A percentile compares a stretch with the other conserved stretches of the same genome.
phyloP scores from a whole-genome alignment of 2,797 vertebrate species.

The Anomalospiza imberbis region DNA sequence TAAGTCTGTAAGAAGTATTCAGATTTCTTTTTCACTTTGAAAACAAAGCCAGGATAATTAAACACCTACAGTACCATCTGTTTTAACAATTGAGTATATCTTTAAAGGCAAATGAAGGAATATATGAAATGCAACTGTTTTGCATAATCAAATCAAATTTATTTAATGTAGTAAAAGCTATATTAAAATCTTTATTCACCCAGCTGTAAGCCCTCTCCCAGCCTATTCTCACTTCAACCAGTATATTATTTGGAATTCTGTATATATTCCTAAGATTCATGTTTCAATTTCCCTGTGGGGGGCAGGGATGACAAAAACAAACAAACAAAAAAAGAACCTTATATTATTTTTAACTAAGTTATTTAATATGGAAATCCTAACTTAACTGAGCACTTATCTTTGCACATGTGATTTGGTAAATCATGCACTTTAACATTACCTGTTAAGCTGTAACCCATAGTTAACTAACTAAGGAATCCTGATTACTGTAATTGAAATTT shows the following conservation, averaged over 20 bases:
- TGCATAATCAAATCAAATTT: background rate
- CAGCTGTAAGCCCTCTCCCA: background rate
- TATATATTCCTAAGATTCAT: background rate
- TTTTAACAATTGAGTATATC: background rate
- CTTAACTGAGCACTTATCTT: background rate
- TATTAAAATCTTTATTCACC: background rate
- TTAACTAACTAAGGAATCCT: constrained; percentile 18
- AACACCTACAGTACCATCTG: background rate
- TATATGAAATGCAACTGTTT: background rate
- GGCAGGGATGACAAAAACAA: background rate
- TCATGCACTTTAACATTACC: background rate
- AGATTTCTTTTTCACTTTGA: background rate
- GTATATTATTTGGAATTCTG: background rate
- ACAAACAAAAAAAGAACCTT: background rate
- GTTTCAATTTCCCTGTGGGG: background rate
- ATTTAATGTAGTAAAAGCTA: background rate
- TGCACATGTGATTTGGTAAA: constrained; percentile 21
- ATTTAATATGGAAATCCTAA: constrained; percentile 21
- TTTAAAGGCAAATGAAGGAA: background rate
- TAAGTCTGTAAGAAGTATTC: background rate
- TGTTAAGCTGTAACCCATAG: constrained; percentile 2
- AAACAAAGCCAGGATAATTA: constrained; percentile 19
- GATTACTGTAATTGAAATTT: background rate
- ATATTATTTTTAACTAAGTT: background rate
- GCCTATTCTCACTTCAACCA: background rate